A percentile compares a stretch with the other conserved stretches of the same genome.
These are phyloP conservation scores for Ametastegia equiseti DNA, from an alignment of 2,888 invertebrate genomes.

Conservation along the genomic window DNA sequence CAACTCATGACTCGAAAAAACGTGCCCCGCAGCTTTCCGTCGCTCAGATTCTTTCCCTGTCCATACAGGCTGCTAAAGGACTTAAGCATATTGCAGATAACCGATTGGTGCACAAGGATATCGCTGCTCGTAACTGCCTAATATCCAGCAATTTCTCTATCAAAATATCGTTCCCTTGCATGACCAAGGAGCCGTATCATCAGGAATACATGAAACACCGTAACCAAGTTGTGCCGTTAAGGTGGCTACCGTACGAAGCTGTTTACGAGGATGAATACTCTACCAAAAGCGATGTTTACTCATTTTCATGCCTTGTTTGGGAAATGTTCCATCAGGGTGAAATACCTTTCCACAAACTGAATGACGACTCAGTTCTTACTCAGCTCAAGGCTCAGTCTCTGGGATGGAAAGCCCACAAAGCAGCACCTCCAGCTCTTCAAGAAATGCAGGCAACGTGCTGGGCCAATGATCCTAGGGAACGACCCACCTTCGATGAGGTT, in stretches of 20 bases:
- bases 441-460: slow-evolving; percentile 82
- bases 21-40: slow-evolving; percentile 82
- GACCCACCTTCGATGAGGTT: slow-evolving; percentile 83
- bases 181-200: slow-evolving; percentile 91
- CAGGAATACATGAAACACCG: slow-evolving; percentile 93
- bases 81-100: slow-evolving; percentile 88
- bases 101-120: slow-evolving; percentile 92
- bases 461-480: slow-evolving; percentile 82
- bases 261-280: slow-evolving; percentile 94
- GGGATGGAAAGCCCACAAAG: slow-evolving; percentile 83
- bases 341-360: slow-evolving; percentile 85
- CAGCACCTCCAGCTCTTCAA: slow-evolving; percentile 81
- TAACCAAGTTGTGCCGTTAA: slow-evolving; percentile 89
- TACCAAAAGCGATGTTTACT: slow-evolving; percentile 95
- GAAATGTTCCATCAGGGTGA: slow-evolving; percentile 91
- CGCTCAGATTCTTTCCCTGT: slow-evolving; percentile 83
- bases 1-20: slow-evolving; percentile 68
- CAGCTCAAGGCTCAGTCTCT: slow-evolving; percentile 82
- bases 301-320: slow-evolving; percentile 93
- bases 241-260: slow-evolving; percentile 95
- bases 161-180: slow-evolving; percentile 89
- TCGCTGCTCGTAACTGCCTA: slow-evolving; percentile 94
- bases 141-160: slow-evolving; percentile 89
- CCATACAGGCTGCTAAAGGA: slow-evolving; percentile 88
- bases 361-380: slow-evolving; percentile 85